Conservation (phyloP, 64 coral and sea anemone species). For the Pocillopora damicornis region DNA sequence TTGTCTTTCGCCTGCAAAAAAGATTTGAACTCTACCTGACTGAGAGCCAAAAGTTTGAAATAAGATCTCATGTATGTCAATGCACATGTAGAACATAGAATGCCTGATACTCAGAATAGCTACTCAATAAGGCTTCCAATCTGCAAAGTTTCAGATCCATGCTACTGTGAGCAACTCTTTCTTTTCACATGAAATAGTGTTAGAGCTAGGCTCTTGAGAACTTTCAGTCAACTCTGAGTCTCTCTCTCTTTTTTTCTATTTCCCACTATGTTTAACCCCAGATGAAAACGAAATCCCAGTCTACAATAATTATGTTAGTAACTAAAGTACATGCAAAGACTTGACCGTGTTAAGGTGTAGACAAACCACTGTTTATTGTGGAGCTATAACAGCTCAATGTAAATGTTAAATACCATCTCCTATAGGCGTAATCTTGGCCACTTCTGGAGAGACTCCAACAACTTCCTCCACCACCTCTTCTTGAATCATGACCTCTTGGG, state of each 20-base stretch:
- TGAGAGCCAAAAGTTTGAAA: background rate
- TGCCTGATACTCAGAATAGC: too few relatives aligned
- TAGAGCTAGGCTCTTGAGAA: background rate
- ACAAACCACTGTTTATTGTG: constrained; percentile 7
- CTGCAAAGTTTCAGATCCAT: background rate
- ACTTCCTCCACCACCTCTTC: constrained; percentile 43
- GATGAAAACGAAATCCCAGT: background rate
- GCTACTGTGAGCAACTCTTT: background rate
- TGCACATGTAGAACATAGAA: too few relatives aligned
- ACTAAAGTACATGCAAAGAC: background rate
- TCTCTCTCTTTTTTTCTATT: background rate
- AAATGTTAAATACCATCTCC: constrained; percentile 10
- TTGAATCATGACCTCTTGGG: constrained; percentile 1
- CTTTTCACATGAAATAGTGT: background rate
- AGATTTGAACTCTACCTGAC: background rate
- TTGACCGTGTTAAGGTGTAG: background rate
- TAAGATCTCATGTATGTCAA: too few relatives aligned
- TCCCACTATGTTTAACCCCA: background rate
- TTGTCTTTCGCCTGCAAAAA: background rate
- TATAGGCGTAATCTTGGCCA: constrained; percentile 36
- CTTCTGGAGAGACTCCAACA: constrained; percentile 16
- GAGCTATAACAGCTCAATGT: background rate
- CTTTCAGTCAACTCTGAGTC: background rate
- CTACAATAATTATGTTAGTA: background rate
- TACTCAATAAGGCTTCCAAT: too few relatives aligned